Percentiles rank a stretch among this genome's conserved stretches.
Conservation (phyloP, 2,113 vertebrate species). For the Rhizomys pruinosus region DNA sequence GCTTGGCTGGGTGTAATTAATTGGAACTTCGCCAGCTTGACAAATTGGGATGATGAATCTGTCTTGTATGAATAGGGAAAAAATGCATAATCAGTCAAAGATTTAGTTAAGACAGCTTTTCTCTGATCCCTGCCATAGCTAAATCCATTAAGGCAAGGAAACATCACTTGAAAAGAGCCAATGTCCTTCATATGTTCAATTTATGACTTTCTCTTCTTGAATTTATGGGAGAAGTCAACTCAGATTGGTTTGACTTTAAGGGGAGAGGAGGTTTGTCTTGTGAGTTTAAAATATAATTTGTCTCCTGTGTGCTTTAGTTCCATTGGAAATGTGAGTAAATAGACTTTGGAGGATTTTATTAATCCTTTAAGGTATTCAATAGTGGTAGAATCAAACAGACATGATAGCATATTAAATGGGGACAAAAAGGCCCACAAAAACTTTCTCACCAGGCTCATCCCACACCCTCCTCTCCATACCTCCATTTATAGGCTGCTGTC, state of each 20-base stretch:
- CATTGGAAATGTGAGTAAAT: constrained; percentile 47
- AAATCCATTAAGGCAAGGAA: constrained; percentile 94
- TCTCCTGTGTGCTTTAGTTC: neutral
- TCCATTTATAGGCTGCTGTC: constrained; percentile 56
- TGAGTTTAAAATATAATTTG: constrained; percentile 53
- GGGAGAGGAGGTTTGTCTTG: constrained; percentile 49
- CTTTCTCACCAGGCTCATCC: constrained; percentile 60
- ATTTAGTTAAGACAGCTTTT: constrained; percentile 94
- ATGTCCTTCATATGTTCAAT: constrained; percentile 89
- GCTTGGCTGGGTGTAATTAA: constrained; percentile 96
- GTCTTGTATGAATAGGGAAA: constrained; percentile 97
- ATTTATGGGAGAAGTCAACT: constrained; percentile 95
- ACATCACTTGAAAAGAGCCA: constrained; percentile 88
- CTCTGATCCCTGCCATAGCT: constrained; percentile 89
- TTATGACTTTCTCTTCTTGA: constrained; percentile 93
- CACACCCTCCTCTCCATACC: constrained; percentile 70
- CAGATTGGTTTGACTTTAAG: constrained; percentile 88
- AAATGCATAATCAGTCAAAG: constrained; percentile 99
- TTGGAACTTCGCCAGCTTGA: constrained; percentile 98
- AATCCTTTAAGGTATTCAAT: constrained; percentile 65
- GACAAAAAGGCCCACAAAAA: constrained; percentile 55
- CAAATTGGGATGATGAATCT: constrained; percentile 99
- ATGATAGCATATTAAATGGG: constrained; percentile 63
- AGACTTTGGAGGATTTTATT: constrained; percentile 29
- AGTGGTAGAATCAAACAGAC: constrained; percentile 12